phyloP scores from a whole-genome alignment of 2,888 invertebrate species.

The Pheosia tremula region DNA sequence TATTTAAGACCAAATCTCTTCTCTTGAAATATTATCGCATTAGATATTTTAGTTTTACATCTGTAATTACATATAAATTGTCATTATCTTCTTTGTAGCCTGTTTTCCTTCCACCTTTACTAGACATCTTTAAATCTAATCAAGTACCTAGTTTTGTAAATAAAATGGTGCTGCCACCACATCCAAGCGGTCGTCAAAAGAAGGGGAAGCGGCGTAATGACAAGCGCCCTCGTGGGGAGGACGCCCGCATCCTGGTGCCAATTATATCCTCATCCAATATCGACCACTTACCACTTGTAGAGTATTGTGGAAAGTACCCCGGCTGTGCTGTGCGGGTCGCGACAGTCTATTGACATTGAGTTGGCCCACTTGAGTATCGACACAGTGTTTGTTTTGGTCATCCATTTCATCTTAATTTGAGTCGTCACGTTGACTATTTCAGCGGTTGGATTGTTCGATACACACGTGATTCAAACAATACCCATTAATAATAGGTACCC shows the following conservation, averaged over 20 bases:
- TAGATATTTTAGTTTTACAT: too few relatives aligned
- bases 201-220: conserved; percentile 25
- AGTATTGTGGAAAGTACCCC: conserved; percentile 32
- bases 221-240: conserved; percentile 26
- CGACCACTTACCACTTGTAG: conserved; percentile 30
- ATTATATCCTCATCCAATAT: conserved; percentile 39
- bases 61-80: too few relatives aligned
- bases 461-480: background rate
- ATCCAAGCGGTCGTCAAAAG: conserved; percentile 36
- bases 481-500: too few relatives aligned
- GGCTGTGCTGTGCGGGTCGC: conserved; percentile 28
- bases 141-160: background rate
- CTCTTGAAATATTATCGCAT: too few relatives aligned
- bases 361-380: background rate
- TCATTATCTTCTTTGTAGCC: too few relatives aligned
- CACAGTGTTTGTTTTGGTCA: background rate
- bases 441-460: too few relatives aligned
- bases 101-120: too few relatives aligned
- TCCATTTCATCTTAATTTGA: too few relatives aligned
- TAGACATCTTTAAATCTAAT: too few relatives aligned
- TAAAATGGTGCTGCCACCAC: conserved; percentile 15
- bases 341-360: conserved; percentile 16
- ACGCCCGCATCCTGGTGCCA: conserved; percentile 52
- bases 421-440: too few relatives aligned
- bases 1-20: too few relatives aligned